Evolutionary conservation across 2,113 vertebrate species (phyloP), one percentile per base, ranked within the genome.

Genomic region (Cyprinodon brontotheroides): DNA sequence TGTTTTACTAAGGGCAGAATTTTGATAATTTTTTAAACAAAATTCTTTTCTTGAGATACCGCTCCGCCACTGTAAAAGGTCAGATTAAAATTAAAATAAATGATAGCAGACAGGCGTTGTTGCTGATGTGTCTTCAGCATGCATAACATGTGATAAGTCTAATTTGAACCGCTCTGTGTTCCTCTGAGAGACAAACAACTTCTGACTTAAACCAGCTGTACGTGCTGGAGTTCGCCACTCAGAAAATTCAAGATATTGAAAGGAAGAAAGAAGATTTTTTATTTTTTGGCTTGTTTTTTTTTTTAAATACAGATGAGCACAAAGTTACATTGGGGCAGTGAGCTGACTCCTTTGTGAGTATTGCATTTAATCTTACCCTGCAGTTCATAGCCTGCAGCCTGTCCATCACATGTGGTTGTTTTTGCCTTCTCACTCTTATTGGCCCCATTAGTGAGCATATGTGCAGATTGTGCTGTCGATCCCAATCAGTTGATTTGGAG

Each of bases 401-500:
- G 70, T 68, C 61, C 47, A 47, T 68, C 73, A 65, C 75, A 22
- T 50, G 79, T 45, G 67, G 47, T 67, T 63, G 72, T 67, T 79
- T 62, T 65, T 37, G 69, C 65, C 73, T 68, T 65, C 69, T 74
- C 43, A 60, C 74, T 73, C 47, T 77, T 75, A 86, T 89, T 86
- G 17, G 65, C 38, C 68, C 73, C 78, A 83, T 89, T 86, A 87
- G 79, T 59, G 3, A 74, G 71, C 87, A 73, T 68, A 82, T 83
- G 89, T 84, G 79, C 36, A 77, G 79, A 86, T 60, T 72, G 85
- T 83, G 75, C 79, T 85, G 78, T 83, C 73, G 78, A 76, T 72
- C 70, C 78, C 64, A 83, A 78, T 88, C 84, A 83, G 61, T 11
- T 79, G 70, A 75, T 83, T 79, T 76, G 75, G 72, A 86, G 62